Evolutionary conservation across 2,888 invertebrate genomes (phyloP), one percentile per base, ranked within the genome.

Genomic region (Lutraria lutraria): DNA sequence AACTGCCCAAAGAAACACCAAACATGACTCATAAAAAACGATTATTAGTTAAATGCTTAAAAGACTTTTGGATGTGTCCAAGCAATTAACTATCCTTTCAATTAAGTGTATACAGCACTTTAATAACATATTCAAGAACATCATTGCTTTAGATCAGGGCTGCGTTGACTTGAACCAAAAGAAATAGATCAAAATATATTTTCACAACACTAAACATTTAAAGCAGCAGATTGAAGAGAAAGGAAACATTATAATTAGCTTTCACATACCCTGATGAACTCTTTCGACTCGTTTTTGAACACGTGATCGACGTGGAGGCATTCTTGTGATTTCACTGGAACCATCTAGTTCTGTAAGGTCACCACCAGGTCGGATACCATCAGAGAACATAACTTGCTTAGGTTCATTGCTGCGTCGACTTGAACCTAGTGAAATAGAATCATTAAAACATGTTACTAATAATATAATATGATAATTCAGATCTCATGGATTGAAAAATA

Each of bases 331-430:
- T 83, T 96, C 95, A 31, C 94, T 93, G 12, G 95, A 94, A 8
- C 97, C 98, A 96, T 98, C 98, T 93, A 98, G 97, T 96, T 98
- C 98, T 88, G 98, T 98, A 95, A 98, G 97, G 97, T 98, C 98
- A 95, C 98, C 98, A 92, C 98, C 98, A 63, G 98, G 98, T 89
- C 98, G 97, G 95, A 98, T 98, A 92, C 98, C 98, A 97, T 98
- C 98, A 95, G 98, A 98, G 96, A 98, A 98, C 97, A 98, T 98
- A 81, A 98, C 98, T 94, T 97, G 98, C 97, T 98, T 98, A 93
- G 97, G 98, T 94, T 97, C 98, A 60, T 95, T 94, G 21, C 76
- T 72, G 25, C 90, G 81, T 29, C 88, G 84, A 87, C 85, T 88
- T 34, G 83, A 68, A 82, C 92, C 92, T 90, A 86, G 10, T 81